phyloP scores from a whole-genome alignment of 2,113 vertebrate genomes.

The Calyptommatus sinebrachiatus region DNA sequence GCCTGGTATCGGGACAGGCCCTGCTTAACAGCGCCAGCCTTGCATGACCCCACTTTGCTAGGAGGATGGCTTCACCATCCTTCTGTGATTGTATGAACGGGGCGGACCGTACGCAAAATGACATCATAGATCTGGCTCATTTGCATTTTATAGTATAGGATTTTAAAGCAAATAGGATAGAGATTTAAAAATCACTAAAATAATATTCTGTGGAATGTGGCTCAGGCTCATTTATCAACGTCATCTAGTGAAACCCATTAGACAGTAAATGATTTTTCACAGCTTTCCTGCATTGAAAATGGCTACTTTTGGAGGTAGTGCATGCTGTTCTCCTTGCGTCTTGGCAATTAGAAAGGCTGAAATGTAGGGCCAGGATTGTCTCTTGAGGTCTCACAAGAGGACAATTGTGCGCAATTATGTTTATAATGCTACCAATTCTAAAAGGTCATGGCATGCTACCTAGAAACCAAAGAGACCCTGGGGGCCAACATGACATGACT shows the following conservation, averaged over 20 bases:
- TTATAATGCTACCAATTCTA: background rate
- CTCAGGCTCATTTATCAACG: too few relatives aligned
- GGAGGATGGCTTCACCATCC: too few relatives aligned
- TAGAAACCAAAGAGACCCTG: background rate
- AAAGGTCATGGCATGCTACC: background rate
- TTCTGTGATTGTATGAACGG: too few relatives aligned
- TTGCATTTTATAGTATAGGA: too few relatives aligned
- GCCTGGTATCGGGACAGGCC: too few relatives aligned
- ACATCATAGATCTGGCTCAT: too few relatives aligned
- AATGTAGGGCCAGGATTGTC: background rate
- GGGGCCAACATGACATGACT: background rate
- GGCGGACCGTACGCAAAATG: too few relatives aligned
- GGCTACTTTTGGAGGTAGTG: background rate
- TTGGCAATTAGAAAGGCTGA: background rate
- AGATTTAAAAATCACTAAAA: too few relatives aligned
- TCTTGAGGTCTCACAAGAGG: conserved; percentile 2
- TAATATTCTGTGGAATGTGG: too few relatives aligned
- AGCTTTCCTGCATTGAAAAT: conserved; percentile 21
- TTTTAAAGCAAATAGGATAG: too few relatives aligned
- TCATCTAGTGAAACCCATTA: conserved; percentile 49
- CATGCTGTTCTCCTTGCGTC: rapidly evolving
- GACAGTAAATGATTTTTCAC: conserved; percentile 13
- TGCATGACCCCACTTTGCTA: too few relatives aligned
- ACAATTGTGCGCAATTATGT: background rate
- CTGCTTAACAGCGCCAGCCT: too few relatives aligned